Conservation (phyloP, 30 jellyfish, hydroid and myxozoan genomes). For the Aurelia aurita region DNA sequence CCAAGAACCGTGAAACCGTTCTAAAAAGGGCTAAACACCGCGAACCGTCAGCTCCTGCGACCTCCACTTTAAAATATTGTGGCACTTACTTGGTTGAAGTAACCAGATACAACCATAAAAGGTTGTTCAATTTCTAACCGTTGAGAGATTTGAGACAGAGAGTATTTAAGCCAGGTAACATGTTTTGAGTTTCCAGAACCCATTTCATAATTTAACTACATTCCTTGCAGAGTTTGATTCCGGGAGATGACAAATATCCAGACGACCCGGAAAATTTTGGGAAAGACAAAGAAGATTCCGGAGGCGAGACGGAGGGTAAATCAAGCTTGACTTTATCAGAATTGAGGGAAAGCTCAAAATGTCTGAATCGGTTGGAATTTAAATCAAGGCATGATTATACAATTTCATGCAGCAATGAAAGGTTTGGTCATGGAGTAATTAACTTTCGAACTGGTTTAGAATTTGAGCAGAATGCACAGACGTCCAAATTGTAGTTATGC, state of each 20-base stretch:
- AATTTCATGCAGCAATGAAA: conserved; percentile 10
- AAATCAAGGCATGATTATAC: background rate
- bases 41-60: too few relatives aligned
- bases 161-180: too few relatives aligned
- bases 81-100: too few relatives aligned
- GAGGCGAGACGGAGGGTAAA: background rate
- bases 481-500: conserved; percentile 4
- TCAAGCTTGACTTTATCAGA: background rate
- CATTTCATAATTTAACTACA: background rate
- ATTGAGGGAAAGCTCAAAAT: background rate
- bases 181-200: too few relatives aligned
- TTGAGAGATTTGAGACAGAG: too few relatives aligned
- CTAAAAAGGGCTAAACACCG: too few relatives aligned
- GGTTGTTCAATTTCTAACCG: too few relatives aligned
- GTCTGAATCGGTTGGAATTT: conserved; percentile 16
- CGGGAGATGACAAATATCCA: conserved; percentile 47
- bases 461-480: background rate
- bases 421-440: conserved; percentile 14
- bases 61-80: too few relatives aligned
- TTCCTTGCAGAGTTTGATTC: conserved; percentile 27
- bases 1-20: too few relatives aligned
- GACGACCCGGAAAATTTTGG: conserved; percentile 1
- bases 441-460: background rate
- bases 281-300: background rate
- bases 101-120: too few relatives aligned